Base-by-base conservation (phyloP, 2,797 vertebrate species). In the Tarsius wallacei region DNA sequence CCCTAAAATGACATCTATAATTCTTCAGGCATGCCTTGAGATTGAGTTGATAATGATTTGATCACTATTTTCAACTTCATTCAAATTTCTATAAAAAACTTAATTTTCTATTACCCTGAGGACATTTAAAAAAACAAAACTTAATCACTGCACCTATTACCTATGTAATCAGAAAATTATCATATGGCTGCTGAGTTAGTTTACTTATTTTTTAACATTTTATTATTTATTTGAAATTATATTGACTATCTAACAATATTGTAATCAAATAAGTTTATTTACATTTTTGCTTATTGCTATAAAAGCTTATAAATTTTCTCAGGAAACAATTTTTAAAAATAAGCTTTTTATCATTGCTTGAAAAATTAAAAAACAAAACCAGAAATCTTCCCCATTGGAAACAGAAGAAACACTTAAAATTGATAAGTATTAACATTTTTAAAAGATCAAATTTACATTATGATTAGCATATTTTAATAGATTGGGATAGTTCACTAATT, bases 331-430 rank as follows among this genome's bases (percentile, higher is more conserved):
- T 42, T 42, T 42, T 42, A 77, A 83, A 70, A 14, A 59, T 80
- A 80, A 17, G 24, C 74, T 14, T 71, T 85, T 3, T 26, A 57
- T 80, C 7, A 42, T 21, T 90, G 36, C 31, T 73, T 74, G 2
- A 93, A 90, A 93, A 89, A 57, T 70, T 78, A 55, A 49, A 80
- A 77, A 36, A 47, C 15, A 76, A 83, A 77, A 31, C 19, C 82
- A 57, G 5, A 63, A 47, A 19, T 26, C 8, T 89, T 64, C 84
- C 28, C n/a, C 55, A 49, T 17, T 31, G 70, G n/a, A 53, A 78
- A 15, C 51, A 78, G 57, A 3, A 22, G 47, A 80, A 90, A 89
- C 10, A 31, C 78, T 71, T 81, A n/a, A 93, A 90, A 73, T 13
- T n/a, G 36, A 51, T 80, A 77, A 90, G 15, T 59, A 77, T 70